Evolutionary conservation across 2,113 vertebrate species (phyloP).

Genomic region (Hiodon alosoides): DNA sequence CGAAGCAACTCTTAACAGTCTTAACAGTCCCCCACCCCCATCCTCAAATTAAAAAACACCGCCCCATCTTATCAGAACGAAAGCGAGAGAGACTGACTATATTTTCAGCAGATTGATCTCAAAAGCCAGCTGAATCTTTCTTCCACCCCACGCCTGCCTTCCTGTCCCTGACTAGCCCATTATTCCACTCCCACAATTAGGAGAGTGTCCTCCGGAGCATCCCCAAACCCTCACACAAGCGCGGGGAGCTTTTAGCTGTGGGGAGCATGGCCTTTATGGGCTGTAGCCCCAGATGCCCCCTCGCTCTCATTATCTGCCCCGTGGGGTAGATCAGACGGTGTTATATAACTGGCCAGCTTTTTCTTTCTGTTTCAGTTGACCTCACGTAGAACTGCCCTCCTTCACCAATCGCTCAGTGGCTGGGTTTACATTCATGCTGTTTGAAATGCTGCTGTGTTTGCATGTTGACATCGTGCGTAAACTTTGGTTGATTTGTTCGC

Average conservation of each 20-base stretch:
- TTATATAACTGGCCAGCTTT: conserved; percentile 66
- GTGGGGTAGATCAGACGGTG: conserved; percentile 19
- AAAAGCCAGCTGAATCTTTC: neutral
- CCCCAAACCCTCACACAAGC: neutral
- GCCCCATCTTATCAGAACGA: neutral
- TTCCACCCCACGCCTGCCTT: neutral
- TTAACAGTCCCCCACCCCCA: neutral
- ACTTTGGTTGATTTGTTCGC: neutral
- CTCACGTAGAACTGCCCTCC: conserved; percentile 30
- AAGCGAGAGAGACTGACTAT: neutral
- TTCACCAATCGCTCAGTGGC: conserved; percentile 48
- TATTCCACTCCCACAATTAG: neutral
- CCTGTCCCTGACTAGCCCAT: neutral
- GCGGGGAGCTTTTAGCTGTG: neutral
- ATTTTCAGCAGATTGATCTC: neutral
- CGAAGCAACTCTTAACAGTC: neutral
- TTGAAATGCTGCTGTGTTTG: conserved; percentile 56
- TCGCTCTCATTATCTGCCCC: neutral
- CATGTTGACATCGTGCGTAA: neutral
- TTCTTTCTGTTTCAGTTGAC: neutral
- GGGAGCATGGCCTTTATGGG: neutral
- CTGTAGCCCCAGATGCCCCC: neutral
- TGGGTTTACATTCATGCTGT: conserved; percentile 32
- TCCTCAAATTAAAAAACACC: neutral
- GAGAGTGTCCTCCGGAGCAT: neutral